These are phyloP conservation scores for Limnephilus auricula DNA, from an alignment of 2,888 invertebrate genomes.

Conservation along the genomic window DNA sequence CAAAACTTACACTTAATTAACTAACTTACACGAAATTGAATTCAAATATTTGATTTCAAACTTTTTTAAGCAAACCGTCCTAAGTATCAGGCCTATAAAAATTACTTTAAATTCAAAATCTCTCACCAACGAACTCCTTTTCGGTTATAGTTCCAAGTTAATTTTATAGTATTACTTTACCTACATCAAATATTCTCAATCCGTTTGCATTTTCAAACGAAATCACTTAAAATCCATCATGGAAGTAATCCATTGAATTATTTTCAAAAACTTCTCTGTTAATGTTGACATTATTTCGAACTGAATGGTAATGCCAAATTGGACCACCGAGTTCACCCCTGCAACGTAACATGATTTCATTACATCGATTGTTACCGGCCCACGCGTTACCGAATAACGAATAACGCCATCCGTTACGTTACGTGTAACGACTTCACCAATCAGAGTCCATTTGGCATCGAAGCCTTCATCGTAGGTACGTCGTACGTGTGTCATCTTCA, in stretches of 20 bases:
- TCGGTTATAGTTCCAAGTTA: too few relatives aligned
- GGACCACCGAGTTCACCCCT: neutral
- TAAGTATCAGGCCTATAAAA: too few relatives aligned
- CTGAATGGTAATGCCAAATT: neutral
- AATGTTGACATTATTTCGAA: neutral
- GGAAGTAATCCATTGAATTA: neutral
- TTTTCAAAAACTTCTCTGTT: neutral
- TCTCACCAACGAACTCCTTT: too few relatives aligned
- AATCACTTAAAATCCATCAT: too few relatives aligned
- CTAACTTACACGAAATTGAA: too few relatives aligned
- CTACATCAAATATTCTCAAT: too few relatives aligned
- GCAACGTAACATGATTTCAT: conserved; percentile 48
- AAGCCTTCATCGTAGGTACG: neutral
- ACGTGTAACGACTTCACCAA: conserved; percentile 43
- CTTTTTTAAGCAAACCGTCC: too few relatives aligned
- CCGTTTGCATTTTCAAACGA: too few relatives aligned
- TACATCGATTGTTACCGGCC: conserved; percentile 50
- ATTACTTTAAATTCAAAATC: too few relatives aligned
- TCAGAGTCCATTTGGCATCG: conserved; percentile 19
- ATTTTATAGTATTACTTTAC: too few relatives aligned
- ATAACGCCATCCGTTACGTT: conserved; percentile 46
- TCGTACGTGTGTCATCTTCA: conserved; percentile 5
- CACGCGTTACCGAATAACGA: conserved; percentile 58
- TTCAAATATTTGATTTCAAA: too few relatives aligned
- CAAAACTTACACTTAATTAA: too few relatives aligned